Conservation (phyloP, 2,888 invertebrate species). For the Dicyrtoma fusca region DNA sequence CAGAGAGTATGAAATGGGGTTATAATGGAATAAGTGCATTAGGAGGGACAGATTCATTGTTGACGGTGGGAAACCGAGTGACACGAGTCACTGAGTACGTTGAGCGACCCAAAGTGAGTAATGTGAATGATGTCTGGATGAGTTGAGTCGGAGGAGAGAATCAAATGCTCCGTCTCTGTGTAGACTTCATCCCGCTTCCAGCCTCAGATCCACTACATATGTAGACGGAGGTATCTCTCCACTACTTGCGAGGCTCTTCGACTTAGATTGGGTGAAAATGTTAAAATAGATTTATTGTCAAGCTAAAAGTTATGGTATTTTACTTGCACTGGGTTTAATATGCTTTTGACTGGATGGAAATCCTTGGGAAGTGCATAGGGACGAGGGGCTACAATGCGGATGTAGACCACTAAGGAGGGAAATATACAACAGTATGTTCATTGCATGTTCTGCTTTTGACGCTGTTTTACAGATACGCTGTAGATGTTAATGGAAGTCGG, state of each 20-base stretch:
- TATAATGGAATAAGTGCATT: slow-evolving; percentile 57
- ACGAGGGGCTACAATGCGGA: neutral
- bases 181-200: neutral
- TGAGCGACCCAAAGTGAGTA: slow-evolving; percentile 35
- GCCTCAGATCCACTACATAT: slow-evolving; percentile 23
- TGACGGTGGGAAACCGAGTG: slow-evolving; percentile 56
- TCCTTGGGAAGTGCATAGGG: neutral
- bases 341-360: neutral
- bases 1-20: slow-evolving; percentile 55
- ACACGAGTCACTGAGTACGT: slow-evolving; percentile 56
- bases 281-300: slow-evolving; percentile 34
- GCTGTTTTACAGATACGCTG: slow-evolving; percentile 76
- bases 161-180: slow-evolving; percentile 7
- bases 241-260: neutral
- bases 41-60: slow-evolving; percentile 50
- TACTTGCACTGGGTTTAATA: slow-evolving; percentile 1
- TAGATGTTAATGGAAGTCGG: slow-evolving; percentile 92
- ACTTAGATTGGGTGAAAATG: slow-evolving; percentile 33
- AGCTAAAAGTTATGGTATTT: slow-evolving; percentile 37
- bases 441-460: neutral
- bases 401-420: neutral
- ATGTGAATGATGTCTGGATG: slow-evolving; percentile 30
- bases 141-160: neutral
- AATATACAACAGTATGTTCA: slow-evolving; percentile 7
- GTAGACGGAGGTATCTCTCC: slow-evolving; percentile 2